These are phyloP conservation scores for Candidula unifasciata DNA, from an alignment of 2,888 invertebrate species.

Conservation along the genomic window DNA sequence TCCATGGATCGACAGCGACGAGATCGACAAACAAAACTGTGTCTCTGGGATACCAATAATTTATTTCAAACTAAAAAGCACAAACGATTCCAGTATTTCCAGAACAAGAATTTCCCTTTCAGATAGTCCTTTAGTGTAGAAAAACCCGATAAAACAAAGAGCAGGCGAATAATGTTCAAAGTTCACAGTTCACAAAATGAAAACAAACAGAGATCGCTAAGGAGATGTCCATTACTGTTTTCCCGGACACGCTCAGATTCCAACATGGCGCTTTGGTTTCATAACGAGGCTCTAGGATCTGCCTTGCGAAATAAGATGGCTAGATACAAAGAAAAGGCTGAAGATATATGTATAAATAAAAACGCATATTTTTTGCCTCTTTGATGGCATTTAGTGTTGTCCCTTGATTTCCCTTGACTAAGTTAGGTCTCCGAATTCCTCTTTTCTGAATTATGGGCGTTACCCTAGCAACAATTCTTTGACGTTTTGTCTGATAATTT, in stretches of 20 bases:
- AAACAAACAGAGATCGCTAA: conserved; percentile 38
- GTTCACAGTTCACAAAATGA: conserved; percentile 27
- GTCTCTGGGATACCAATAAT: background rate
- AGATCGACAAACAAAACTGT: background rate
- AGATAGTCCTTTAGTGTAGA: background rate
- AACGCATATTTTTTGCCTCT: too few relatives aligned
- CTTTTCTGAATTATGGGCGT: background rate
- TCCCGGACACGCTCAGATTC: conserved; percentile 47
- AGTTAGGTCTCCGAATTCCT: conserved; percentile 24
- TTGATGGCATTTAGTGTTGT: too few relatives aligned
- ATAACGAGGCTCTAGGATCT: conserved; percentile 30
- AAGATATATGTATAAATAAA: too few relatives aligned
- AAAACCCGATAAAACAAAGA: background rate
- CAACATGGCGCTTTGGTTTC: conserved; percentile 44
- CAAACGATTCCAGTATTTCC: background rate
- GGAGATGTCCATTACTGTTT: conserved; percentile 38
- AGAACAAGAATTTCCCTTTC: background rate
- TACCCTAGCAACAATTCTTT: conserved; percentile 24
- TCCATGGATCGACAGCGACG: too few relatives aligned
- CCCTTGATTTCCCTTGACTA: background rate
- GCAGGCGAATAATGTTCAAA: background rate
- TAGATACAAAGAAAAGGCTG: too few relatives aligned
- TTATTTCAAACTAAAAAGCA: background rate
- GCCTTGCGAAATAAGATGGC: background rate
- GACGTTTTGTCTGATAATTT: background rate